Evolutionary conservation across 2,113 vertebrate genomes (phyloP), one percentile per base, ranked within the genome.

Genomic region (Anguilla japonica): DNA sequence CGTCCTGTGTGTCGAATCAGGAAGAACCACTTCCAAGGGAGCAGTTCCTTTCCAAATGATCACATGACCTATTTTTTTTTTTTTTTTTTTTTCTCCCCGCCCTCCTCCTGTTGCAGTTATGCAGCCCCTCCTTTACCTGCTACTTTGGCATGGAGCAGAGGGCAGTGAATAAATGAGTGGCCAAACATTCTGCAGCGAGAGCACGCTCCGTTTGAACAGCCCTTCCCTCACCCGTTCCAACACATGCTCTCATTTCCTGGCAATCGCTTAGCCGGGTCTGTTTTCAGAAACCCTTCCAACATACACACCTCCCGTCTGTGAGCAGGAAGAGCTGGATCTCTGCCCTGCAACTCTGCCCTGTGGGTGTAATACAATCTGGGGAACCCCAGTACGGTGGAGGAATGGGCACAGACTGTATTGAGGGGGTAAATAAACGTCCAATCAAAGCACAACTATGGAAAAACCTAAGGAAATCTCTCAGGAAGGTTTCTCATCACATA

Each of bases 1-100:
- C 79, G 1, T 82, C 43, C 71, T 39, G 41, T 43, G 14, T 18
- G 22, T 67, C 82, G 16, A 63, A 87, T 43, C 87, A 81, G 87
- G 83, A 87, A 84, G 53, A 56, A 46, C 22, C 39, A 18, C 85
- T 34, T 71, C 56, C 39, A 67, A 79, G 86, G 86, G 83, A 87
- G 56, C 75, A 80, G n/a, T 83, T 50, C 40, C 40, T 14, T 84
- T 81, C 87, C 78, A 53, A 43, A 39, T 8, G 46, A 8, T 78
- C 87, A 43, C 82, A 46, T 84, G 82, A 81, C 86, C 75, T 43
- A 18, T 29, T 34, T 79, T 43, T 29, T 29, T 34, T 79, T 67
- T 81, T 57, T 18, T 18, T 16, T 18, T 16, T 60, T 18, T 18
- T 60, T 18, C 18, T 67, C 60, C 16, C 22, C 20, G 3, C 11